A percentile compares a stretch with the other conserved stretches of the same genome.
phyloP scores from a whole-genome alignment of 2,888 invertebrate species.

The Rhaphigaster nebulosa region DNA sequence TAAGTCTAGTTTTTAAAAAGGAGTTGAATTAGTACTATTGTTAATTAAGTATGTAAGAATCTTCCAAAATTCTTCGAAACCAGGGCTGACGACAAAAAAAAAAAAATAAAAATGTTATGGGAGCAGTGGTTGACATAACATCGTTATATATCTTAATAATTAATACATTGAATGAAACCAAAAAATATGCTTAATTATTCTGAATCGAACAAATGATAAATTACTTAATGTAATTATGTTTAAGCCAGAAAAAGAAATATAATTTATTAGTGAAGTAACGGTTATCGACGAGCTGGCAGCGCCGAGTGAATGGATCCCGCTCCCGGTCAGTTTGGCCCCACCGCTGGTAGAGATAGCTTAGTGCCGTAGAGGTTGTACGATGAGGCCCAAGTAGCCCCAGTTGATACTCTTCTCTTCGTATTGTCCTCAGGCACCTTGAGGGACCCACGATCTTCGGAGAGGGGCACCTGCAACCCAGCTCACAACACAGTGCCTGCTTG shows the following conservation, averaged over 20 bases:
- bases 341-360: conserved; percentile 27
- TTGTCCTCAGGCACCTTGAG: conserved; percentile 14
- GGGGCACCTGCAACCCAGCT: not conserved
- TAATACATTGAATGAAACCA: not conserved
- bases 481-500: conserved; percentile 10
- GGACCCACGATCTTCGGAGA: not conserved
- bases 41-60: not conserved
- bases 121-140: not conserved
- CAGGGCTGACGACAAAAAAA: not conserved
- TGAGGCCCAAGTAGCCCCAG: conserved; percentile 36
- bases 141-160: not conserved
- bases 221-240: not conserved
- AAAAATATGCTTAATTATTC: not conserved
- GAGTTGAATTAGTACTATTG: not conserved
- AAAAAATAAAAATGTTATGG: conserved; percentile 10
- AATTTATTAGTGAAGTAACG: conserved; percentile 26
- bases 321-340: conserved; percentile 49
- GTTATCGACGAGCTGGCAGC: conserved; percentile 49
- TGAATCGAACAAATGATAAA: not conserved
- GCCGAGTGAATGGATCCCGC: conserved; percentile 35
- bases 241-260: not conserved
- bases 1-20: not conserved
- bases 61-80: not conserved
- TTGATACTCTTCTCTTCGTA: conserved; percentile 19
- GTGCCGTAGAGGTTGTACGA: not conserved